A percentile compares a stretch with the other conserved stretches of the same genome.
Conservation (phyloP, 2,888 invertebrate species). For the Synanthedon myopaeformis region DNA sequence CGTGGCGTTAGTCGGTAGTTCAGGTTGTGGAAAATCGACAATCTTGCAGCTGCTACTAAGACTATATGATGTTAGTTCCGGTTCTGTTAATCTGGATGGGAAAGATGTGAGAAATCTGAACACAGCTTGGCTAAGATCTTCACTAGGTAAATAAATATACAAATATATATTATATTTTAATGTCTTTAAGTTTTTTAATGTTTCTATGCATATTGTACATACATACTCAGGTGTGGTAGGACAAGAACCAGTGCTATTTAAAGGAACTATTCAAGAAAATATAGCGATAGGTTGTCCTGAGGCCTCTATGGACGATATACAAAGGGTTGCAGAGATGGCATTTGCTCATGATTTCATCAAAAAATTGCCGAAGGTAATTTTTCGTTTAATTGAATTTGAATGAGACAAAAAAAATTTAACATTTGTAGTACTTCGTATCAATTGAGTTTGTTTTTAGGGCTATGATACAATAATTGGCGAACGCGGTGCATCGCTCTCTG, state of each 20-base stretch:
- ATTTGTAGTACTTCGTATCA: not conserved
- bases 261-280: constrained; percentile 79
- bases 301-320: constrained; percentile 75
- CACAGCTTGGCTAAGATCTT: constrained; percentile 79
- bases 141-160: constrained; percentile 68
- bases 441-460: constrained; percentile 44
- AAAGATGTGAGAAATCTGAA: constrained; percentile 76
- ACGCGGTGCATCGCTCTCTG: constrained; percentile 82
- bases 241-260: constrained; percentile 89
- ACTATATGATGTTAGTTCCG: constrained; percentile 75
- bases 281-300: constrained; percentile 79
- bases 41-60: constrained; percentile 80
- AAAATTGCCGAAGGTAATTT: constrained; percentile 74
- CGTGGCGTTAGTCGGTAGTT: constrained; percentile 79
- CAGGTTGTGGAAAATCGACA: constrained; percentile 87
- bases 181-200: not conserved
- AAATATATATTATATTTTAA: not conserved
- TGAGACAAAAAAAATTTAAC: too few relatives aligned
- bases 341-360: constrained; percentile 82
- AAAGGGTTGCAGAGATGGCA: constrained; percentile 78
- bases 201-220: not conserved
- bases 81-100: constrained; percentile 74
- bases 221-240: constrained; percentile 76
- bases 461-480: constrained; percentile 86
- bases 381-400: too few relatives aligned